Base-by-base conservation (phyloP, 2,797 vertebrate genomes). In the Microctenopoma steveboyesi region DNA sequence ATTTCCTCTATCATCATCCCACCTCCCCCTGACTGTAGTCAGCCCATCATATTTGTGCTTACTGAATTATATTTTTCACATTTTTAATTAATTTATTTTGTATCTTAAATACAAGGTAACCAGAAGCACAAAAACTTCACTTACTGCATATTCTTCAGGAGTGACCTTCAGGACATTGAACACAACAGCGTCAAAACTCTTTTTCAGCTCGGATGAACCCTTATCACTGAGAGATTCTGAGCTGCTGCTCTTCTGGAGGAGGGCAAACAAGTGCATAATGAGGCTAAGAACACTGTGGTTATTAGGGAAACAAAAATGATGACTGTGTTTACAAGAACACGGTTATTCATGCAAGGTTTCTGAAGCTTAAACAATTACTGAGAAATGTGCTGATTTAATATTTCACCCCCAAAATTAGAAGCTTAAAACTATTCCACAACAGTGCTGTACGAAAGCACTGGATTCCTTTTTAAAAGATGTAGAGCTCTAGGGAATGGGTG, bases 141-240 rank as follows among this genome's bases (percentile, higher is more conserved):
- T 97, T 94, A 99, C 98, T 68, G 98, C 98, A 95, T 98, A 99
- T 92, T 99, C 97, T 87, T 99, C 98, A 7, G 98, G 98, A 4
- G 97, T 98, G 79, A 99, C 98, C 93, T 97, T 99, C 46, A 98
- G 93, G 81, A 99, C 95, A 64, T 99, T 97, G 65, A 99, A 99
- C 12, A 99, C 98, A 69, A 99, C 97, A 0, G 98, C 98, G 84
- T 99, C 98, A 81, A 99, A 99, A 88, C 98, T 98, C 91, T 99
- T 99, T 95, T 98, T 99, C 88, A 98, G 87, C 80, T 98, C 97
- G 22, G 94, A 92, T 25, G 97, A 97, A 64, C 93, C 96, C 84
- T 95, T 97, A 69, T 99, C 98, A 85, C 97, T 98, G 90, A 99
- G 92, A 56, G 98, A 99, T 81, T 99, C 98, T 0, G 96, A 97